Evolutionary conservation across 2,113 vertebrate species (phyloP).

Genomic region (Origma solitaria): DNA sequence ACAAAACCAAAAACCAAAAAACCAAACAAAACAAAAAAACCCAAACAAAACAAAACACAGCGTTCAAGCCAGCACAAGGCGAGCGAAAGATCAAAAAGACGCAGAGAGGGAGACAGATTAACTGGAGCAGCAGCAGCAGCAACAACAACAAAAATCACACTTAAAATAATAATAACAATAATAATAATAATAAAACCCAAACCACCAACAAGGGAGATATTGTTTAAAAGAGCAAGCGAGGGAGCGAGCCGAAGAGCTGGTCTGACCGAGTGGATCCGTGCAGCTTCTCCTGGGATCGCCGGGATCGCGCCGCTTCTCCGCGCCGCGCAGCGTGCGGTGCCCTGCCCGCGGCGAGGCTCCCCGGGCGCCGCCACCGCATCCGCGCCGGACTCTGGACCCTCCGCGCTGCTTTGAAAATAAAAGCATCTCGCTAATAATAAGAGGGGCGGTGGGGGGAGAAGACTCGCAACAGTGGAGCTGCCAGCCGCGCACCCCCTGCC

Average conservation of each 20-base stretch:
- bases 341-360: not conserved
- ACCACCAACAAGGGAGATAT: constrained; percentile 55
- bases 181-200: constrained; percentile 49
- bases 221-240: constrained; percentile 58
- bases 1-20: not conserved
- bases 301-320: constrained; percentile 20
- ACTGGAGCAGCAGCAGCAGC: constrained; percentile 33
- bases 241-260: constrained; percentile 33
- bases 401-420: constrained; percentile 37
- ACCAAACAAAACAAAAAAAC: not conserved
- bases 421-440: constrained; percentile 34
- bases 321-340: constrained; percentile 15
- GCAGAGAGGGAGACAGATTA: constrained; percentile 35
- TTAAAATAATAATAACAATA: constrained; percentile 46
- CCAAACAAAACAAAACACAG: constrained; percentile 47
- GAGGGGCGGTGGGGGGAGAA: not conserved
- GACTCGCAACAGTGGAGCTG: constrained; percentile 18
- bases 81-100: constrained; percentile 56
- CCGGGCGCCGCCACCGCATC: not conserved
- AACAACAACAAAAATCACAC: constrained; percentile 55
- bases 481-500: not conserved
- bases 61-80: constrained; percentile 60
- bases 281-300: constrained; percentile 31
- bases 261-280: constrained; percentile 43
- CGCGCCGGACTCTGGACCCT: constrained; percentile 17